phyloP scores from a whole-genome alignment of 1,140 invertebrate genomes.

The Drosophila azteca region DNA sequence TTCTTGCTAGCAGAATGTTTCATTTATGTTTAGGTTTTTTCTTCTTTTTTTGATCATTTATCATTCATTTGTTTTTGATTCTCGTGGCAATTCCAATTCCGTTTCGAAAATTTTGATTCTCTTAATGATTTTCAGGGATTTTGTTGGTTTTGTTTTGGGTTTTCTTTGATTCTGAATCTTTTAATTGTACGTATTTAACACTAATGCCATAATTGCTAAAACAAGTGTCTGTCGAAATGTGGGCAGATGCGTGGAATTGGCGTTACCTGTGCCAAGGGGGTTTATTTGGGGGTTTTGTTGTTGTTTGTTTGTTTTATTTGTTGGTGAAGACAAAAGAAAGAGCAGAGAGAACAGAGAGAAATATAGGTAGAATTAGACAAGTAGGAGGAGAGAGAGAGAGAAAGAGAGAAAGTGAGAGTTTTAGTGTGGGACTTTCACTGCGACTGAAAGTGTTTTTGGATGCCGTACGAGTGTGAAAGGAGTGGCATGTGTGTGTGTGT shows the following conservation, averaged over 20 bases:
- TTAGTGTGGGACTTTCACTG: slow-evolving; percentile 59
- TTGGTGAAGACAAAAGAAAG: slow-evolving; percentile 69
- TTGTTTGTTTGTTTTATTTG: slow-evolving; percentile 44
- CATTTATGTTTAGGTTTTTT: slow-evolving; percentile 32
- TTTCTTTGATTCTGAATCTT: slow-evolving; percentile 1
- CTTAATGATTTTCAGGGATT: slow-evolving; percentile 8
- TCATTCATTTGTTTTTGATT: slow-evolving; percentile 68
- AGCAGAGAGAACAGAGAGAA: slow-evolving; percentile 71
- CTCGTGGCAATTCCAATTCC: slow-evolving; percentile 70
- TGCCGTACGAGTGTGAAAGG: slow-evolving; percentile 39
- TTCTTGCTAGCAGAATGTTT: slow-evolving; percentile 55
- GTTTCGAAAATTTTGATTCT: slow-evolving; percentile 59
- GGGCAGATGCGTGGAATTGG: slow-evolving; percentile 71
- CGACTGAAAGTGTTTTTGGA: slow-evolving; percentile 33
- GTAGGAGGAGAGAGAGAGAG: slow-evolving; percentile 62
- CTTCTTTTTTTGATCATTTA: slow-evolving; percentile 49
- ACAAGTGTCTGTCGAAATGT: slow-evolving; percentile 75
- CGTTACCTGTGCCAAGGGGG: slow-evolving; percentile 71
- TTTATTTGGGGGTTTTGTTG: slow-evolving; percentile 26
- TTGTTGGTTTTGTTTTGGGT: slow-evolving; percentile 21
- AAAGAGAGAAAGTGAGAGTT: slow-evolving; percentile 63
- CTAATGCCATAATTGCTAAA: slow-evolving; percentile 76
- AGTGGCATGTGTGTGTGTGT: not conserved
- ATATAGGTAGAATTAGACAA: slow-evolving; percentile 68
- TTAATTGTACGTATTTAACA: slow-evolving; percentile 73